Percentiles rank a stretch among this genome's conserved stretches.
These are phyloP conservation scores for Drosophila pseudoobscura DNA, from an alignment of 1,140 invertebrate species.

Conservation along the genomic window DNA sequence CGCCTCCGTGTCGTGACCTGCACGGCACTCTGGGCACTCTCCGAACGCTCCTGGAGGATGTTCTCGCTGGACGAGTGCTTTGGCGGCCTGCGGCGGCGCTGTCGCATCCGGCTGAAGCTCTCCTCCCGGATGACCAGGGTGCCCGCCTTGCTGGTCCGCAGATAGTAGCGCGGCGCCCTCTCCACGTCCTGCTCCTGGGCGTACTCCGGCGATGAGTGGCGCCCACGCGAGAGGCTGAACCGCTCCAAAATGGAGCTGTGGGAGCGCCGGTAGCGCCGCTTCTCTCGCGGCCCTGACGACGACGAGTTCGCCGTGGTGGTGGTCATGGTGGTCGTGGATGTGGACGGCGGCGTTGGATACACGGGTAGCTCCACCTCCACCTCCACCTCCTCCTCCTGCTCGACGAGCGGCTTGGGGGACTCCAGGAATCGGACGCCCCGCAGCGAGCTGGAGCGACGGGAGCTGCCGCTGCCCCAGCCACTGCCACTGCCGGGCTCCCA, in stretches of 20 bases:
- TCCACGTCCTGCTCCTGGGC: constrained; percentile 56
- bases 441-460: constrained; percentile 63
- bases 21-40: constrained; percentile 29
- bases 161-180: constrained; percentile 76
- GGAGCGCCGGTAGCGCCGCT: constrained; percentile 76
- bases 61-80: constrained; percentile 70
- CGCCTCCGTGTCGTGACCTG: constrained; percentile 47
- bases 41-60: constrained; percentile 23
- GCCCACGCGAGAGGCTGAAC: constrained; percentile 68
- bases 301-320: constrained; percentile 58
- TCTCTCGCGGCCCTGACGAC: constrained; percentile 69
- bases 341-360: constrained; percentile 71
- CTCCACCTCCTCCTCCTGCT: constrained; percentile 6
- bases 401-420: not conserved
- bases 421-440: constrained; percentile 65
- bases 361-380: constrained; percentile 5
- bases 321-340: constrained; percentile 50
- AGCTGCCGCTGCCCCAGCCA: constrained; percentile 17
- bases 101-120: constrained; percentile 78
- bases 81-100: constrained; percentile 60
- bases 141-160: constrained; percentile 84
- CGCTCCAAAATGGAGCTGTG: constrained; percentile 77
- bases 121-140: constrained; percentile 84
- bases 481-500: constrained; percentile 37
- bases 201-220: constrained; percentile 75